Conservation (phyloP, 2,888 invertebrate species). For the Eudasyphora cyanicolor region DNA sequence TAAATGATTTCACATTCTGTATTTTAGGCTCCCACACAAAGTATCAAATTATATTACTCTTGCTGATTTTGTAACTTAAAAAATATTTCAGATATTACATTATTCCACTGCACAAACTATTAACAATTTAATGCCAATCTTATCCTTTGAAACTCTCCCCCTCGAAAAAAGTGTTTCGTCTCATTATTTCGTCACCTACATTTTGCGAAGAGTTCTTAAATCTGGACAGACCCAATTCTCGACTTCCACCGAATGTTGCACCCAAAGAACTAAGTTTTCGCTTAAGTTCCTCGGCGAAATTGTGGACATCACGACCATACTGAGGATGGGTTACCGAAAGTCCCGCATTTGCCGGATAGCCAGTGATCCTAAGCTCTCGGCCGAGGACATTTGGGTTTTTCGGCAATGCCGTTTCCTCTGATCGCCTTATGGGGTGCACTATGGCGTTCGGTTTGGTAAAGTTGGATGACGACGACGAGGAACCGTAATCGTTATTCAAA, state of each 20-base stretch:
- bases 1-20: too few relatives aligned
- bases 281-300: constrained; percentile 86
- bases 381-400: constrained; percentile 40
- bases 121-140: too few relatives aligned
- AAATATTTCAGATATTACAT: too few relatives aligned
- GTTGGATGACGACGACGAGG: constrained; percentile 61
- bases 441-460: constrained; percentile 81
- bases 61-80: too few relatives aligned
- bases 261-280: constrained; percentile 86
- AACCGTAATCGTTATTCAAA: constrained; percentile 69
- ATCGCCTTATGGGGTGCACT: constrained; percentile 81
- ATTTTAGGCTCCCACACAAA: too few relatives aligned
- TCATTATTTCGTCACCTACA: constrained; percentile 54
- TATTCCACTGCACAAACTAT: too few relatives aligned
- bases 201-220: constrained; percentile 60
- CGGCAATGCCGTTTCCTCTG: constrained; percentile 68
- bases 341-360: constrained; percentile 42
- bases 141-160: too few relatives aligned
- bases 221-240: constrained; percentile 72
- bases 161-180: too few relatives aligned
- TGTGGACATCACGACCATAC: constrained; percentile 66
- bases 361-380: constrained; percentile 53
- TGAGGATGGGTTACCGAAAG: constrained; percentile 58
- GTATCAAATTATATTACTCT: too few relatives aligned
- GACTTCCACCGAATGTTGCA: constrained; percentile 78